Evolutionary conservation across 2,113 vertebrate genomes (phyloP).

Genomic region (Rhinichthys klamathensis): DNA sequence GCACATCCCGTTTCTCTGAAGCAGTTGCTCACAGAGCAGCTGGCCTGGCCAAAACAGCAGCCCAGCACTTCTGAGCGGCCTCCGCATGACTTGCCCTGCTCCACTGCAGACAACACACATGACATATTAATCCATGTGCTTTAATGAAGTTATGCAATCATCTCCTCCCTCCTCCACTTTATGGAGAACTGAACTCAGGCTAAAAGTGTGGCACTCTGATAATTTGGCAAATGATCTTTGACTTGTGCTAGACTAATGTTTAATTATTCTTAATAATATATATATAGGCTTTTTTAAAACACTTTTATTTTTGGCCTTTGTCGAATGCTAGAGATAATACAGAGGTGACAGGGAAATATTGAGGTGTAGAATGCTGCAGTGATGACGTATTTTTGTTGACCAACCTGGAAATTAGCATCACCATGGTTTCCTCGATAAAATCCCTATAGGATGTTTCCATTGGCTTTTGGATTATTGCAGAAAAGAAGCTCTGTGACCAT

Average conservation of each 20-base stretch:
- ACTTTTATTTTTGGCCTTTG: too few species aligned
- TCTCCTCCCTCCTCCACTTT: neutral
- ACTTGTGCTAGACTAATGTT: neutral
- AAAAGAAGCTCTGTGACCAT: too few species aligned
- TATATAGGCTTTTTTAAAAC: too few species aligned
- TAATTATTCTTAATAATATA: too few species aligned
- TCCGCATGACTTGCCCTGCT: neutral
- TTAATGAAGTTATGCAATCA: slow-evolving; percentile 15
- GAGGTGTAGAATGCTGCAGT: too few species aligned
- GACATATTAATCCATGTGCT: slow-evolving; percentile 8
- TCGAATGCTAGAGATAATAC: too few species aligned
- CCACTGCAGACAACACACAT: neutral
- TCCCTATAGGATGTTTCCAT: too few species aligned
- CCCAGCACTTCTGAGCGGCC: neutral
- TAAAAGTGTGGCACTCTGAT: neutral
- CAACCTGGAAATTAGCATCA: too few species aligned
- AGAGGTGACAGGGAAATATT: too few species aligned
- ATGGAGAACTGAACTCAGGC: neutral
- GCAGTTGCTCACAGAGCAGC: neutral
- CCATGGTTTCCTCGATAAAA: too few species aligned
- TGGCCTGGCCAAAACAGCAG: neutral
- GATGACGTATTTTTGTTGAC: too few species aligned
- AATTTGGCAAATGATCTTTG: neutral
- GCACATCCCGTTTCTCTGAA: neutral
- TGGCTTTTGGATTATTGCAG: too few species aligned